phyloP scores from a whole-genome alignment of 1,140 invertebrate species.

The Aphidius ervi region DNA sequence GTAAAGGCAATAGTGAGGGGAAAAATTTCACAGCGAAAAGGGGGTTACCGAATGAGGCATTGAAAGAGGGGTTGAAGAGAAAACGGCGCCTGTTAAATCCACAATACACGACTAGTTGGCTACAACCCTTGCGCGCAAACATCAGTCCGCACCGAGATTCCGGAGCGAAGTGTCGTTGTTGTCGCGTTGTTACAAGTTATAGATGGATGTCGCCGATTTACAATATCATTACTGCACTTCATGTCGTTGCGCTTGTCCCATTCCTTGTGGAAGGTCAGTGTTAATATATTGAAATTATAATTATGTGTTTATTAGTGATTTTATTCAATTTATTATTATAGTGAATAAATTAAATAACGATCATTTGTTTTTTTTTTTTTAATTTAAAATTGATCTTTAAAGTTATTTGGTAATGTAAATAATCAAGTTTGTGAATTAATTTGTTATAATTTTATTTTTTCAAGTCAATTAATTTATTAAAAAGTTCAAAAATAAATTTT shows the following conservation, averaged over 20 bases:
- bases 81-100: background rate
- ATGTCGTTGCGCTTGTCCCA: conserved; percentile 33
- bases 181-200: conserved; percentile 39
- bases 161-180: conserved; percentile 41
- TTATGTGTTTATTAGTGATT: conserved; percentile 1
- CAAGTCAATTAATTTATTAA: too few relatives aligned
- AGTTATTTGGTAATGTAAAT: too few relatives aligned
- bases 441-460: too few relatives aligned
- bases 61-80: conserved; percentile 9
- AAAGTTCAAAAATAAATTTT: too few relatives aligned
- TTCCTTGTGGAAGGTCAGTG: conserved; percentile 42
- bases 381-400: too few relatives aligned
- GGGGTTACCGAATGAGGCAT: conserved; percentile 10
- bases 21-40: conserved; percentile 6
- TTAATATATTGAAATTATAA: background rate
- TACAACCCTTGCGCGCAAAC: conserved; percentile 28
- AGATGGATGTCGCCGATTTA: conserved; percentile 51
- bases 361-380: background rate
- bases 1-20: conserved; percentile 13
- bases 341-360: background rate
- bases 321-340: background rate
- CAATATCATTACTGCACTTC: conserved; percentile 34
- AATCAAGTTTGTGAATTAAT: too few relatives aligned
- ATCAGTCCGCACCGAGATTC: conserved; percentile 46
- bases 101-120: conserved; percentile 23